Base-by-base conservation (phyloP, 1,140 invertebrate genomes). In the Adoxophyes honmai region DNA sequence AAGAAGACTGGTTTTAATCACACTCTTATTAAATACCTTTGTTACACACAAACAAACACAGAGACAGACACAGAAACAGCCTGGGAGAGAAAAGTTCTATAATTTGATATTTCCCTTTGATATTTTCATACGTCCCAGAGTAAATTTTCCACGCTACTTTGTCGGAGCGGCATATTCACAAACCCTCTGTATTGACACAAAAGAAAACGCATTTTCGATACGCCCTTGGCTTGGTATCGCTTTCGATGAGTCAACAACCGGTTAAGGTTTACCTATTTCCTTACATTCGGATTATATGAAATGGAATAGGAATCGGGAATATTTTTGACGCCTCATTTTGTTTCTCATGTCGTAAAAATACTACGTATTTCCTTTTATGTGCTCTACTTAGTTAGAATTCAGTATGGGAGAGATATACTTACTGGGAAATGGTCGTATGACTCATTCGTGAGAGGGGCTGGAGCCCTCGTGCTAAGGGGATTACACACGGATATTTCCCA, bases 191-290 rank as follows among this genome's bases (percentile, higher is more conserved):
- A 18, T 48, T 16, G 42, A 48, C 42, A 48, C 42, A 48, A 48
- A 48, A 10, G 42, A n/a, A n/a, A 48, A 48, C 18, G 18, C 21
- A 10, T 48, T 48, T 48, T 48, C 42, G 42, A 48, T 48, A 48
- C 11, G 42, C 18, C 42, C 42, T 48, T 48, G 42, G 18, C 42
- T 48, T 21, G n/a, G 8, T 21, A 48, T 28, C 21, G 42, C 21
- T 33, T 48, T 8, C n/a, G 42, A 28, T 18, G n/a, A 9, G 42
- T 48, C 39, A 44, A 44, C 39, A 44, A 18, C 14, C 13, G 38
- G 16, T 44, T 11, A 21, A 18, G 42, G 42, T n/a, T 10, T 18
- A 48, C 42, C 42, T 48, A 28, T 28, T 48, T 48, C 21, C 34
- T 36, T 36, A 28, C 21, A 10, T 48, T 48, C n/a, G n/a, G 18